phyloP scores from a whole-genome alignment of 1,140 invertebrate species.

The Drosophila arawakana region DNA sequence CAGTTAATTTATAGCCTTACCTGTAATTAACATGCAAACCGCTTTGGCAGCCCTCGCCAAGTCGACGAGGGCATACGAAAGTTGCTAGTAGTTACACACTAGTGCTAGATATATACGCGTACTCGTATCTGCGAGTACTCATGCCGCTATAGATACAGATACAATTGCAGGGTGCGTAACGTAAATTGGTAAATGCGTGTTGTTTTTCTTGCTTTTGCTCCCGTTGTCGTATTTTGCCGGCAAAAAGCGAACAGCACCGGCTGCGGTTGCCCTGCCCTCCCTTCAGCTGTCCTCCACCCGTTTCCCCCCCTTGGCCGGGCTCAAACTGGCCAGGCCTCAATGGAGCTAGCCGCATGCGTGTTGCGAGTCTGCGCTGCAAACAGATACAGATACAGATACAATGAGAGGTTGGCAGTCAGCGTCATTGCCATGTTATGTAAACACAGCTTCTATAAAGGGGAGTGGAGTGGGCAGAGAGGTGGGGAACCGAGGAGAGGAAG shows the following conservation, averaged over 20 bases:
- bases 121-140: not conserved
- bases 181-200: constrained; percentile 50
- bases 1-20: not conserved
- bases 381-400: constrained; percentile 1
- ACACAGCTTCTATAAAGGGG: constrained; percentile 24
- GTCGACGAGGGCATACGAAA: constrained; percentile 17
- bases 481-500: not conserved
- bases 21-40: not conserved
- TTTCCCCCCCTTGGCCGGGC: not conserved
- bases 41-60: constrained; percentile 9
- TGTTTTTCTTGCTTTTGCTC: not conserved
- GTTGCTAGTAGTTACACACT: not conserved
- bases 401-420: constrained; percentile 26
- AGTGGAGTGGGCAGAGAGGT: not conserved
- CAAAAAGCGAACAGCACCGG: constrained; percentile 43
- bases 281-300: not conserved
- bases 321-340: constrained; percentile 23
- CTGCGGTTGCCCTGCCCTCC: constrained; percentile 4
- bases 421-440: constrained; percentile 51
- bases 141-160: not conserved
- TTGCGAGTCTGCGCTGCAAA: constrained; percentile 34
- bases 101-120: constrained; percentile 7
- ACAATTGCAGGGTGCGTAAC: constrained; percentile 62
- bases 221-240: constrained; percentile 48
- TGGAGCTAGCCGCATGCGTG: constrained; percentile 48